Base-by-base conservation (phyloP, 1,140 invertebrate genomes). In the Caenorhabditis remanei region DNA sequence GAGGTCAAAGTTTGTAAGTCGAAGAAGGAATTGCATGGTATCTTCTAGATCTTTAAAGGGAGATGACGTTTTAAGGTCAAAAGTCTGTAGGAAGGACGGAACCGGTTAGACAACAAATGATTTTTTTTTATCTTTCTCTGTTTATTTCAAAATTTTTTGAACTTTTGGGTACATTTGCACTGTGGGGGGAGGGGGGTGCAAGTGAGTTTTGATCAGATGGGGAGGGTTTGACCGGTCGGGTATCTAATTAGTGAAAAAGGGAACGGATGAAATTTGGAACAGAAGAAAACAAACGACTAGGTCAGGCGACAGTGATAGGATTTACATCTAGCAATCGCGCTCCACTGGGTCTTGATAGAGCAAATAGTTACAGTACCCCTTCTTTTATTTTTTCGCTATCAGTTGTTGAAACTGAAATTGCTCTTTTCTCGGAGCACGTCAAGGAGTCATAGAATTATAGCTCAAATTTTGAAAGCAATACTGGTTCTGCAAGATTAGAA, bases 21-120 rank as follows among this genome's bases (percentile, higher is more conserved):
- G n/a, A 61, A 21, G 58, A 21, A n/a, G 24, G 4, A 61, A n/a
- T n/a, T 2, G 21, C 0, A 9, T 2, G n/a, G n/a, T 8, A n/a
- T 61, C 58, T 61, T 61, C 58, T 61, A 61, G n/a, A 19, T n/a
- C 21, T 61, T 61, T 19, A 19, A 61, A 61, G 6, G 8, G 58
- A 61, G 16, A 41, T 67, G 63, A 67, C 63, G 63, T 67, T 67
- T 40, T 67, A 40, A 32, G 63, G 63, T 41, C 63, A 41, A 67
- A 32, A 67, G 63, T 32, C 50, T 16, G 50, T 53, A 53, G 16
- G 11, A 53, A 53, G 50, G 16, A 53, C 9, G 3, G n/a, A 61
- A 61, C 14, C 56, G 16, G 56, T 16, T 61, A n/a, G 4, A 61
- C 21, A 61, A 61, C 21, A n/a, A 61, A 21, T 61, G 56, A n/a